A percentile compares a stretch with the other conserved stretches of the same genome.
phyloP scores from a whole-genome alignment of 2,113 vertebrate genomes.

The Pardalotus punctatus region DNA sequence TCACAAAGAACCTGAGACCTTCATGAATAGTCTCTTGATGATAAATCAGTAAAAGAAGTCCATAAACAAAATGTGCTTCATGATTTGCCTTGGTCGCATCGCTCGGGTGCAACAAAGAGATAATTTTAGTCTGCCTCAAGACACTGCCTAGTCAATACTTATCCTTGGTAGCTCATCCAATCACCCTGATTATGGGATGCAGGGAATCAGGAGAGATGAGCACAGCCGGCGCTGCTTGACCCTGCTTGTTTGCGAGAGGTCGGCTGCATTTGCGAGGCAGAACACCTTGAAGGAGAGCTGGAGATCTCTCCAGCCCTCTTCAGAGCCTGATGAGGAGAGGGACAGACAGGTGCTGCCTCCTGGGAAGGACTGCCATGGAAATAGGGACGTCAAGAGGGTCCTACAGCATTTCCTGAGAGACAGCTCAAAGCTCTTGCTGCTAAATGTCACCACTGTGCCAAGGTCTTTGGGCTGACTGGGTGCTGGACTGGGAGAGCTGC shows the following conservation, averaged over 20 bases:
- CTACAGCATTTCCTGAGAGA: background rate
- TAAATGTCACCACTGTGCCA: fast-evolving
- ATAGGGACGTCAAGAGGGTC: background rate
- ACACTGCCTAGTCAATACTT: background rate
- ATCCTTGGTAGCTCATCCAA: background rate
- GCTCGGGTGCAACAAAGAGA: background rate
- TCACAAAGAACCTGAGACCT: background rate
- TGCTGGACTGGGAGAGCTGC: background rate
- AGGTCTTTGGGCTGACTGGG: fast-evolving
- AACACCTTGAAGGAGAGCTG: background rate
- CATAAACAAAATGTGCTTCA: background rate
- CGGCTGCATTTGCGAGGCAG: background rate
- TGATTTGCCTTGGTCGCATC: background rate
- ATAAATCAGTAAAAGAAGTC: background rate
- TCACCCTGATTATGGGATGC: background rate
- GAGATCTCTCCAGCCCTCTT: background rate
- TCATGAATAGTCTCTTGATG: background rate
- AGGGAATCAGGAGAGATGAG: background rate
- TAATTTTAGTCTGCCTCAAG: background rate
- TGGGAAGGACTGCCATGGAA: background rate
- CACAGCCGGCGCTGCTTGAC: fast-evolving
- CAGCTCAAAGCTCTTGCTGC: background rate
- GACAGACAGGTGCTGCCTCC: background rate
- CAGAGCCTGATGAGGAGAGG: background rate
- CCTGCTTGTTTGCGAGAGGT: background rate